Evolutionary conservation across 2,888 invertebrate genomes (phyloP).

Genomic region (Rotaria magnacalcarata): DNA sequence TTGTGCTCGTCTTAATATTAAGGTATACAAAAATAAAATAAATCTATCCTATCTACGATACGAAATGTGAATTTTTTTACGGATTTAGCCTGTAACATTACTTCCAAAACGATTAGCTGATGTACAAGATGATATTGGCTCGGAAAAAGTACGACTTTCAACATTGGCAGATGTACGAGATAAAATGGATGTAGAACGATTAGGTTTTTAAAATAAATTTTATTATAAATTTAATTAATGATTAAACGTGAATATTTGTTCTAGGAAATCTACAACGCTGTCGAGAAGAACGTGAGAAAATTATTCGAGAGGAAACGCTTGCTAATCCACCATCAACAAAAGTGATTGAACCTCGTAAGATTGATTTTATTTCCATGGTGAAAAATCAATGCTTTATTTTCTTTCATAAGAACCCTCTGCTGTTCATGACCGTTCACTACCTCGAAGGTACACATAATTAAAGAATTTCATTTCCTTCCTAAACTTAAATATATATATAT

Average conservation of each 20-base stretch:
- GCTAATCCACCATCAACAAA: background rate
- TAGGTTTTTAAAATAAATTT: background rate
- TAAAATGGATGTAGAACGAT: constrained; percentile 17
- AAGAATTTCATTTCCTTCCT: background rate
- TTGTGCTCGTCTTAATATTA: constrained; percentile 61
- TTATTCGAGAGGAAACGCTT: background rate
- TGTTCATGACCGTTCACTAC: background rate
- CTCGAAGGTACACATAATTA: background rate
- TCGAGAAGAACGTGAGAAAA: constrained; percentile 31
- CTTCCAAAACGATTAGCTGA: constrained; percentile 28
- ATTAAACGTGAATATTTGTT: background rate
- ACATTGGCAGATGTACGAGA: background rate
- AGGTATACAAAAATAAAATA: constrained; percentile 54
- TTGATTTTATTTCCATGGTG: background rate
- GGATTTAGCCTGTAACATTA: constrained; percentile 23
- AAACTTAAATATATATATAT: too few relatives aligned
- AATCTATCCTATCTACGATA: background rate
- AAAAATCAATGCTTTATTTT: background rate
- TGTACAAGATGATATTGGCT: constrained; percentile 24
- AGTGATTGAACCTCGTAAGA: background rate
- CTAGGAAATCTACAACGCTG: constrained; percentile 10
- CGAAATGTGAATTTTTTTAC: background rate
- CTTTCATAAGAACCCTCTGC: background rate
- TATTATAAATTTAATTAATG: too few relatives aligned
- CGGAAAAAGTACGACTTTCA: constrained; percentile 20